Conservation (phyloP, 2,888 invertebrate species). For the Mesopsocus fuscifrons region DNA sequence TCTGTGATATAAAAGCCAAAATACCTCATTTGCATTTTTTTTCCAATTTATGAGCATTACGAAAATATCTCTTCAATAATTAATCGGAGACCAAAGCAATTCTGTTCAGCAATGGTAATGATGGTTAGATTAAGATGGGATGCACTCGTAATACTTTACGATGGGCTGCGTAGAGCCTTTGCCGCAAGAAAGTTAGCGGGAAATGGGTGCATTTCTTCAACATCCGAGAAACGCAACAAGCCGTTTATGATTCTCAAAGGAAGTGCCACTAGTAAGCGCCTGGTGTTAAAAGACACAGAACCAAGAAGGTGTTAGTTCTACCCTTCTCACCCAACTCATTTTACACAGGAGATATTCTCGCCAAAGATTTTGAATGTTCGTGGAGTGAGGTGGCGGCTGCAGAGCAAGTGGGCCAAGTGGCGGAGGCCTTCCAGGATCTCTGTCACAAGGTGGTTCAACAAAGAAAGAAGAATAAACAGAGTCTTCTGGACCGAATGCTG, state of each 20-base stretch:
- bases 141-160: not conserved
- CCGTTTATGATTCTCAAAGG: too few species aligned
- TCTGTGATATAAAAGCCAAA: too few species aligned
- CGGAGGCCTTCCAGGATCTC: conserved; percentile 67
- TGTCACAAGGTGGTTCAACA: conserved; percentile 64
- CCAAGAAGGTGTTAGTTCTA: too few species aligned
- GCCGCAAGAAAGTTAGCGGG: not conserved
- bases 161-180: not conserved
- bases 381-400: conserved; percentile 79
- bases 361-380: conserved; percentile 73
- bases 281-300: too few species aligned
- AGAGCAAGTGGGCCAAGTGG: conserved; percentile 64
- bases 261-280: too few species aligned
- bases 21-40: not conserved
- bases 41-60: too few species aligned
- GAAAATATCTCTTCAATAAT: too few species aligned
- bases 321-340: too few species aligned
- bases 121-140: conserved; percentile 1
- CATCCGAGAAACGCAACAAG: too few species aligned
- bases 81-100: too few species aligned
- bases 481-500: conserved; percentile 57
- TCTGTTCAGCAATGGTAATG: too few species aligned
- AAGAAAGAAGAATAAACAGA: conserved; percentile 67
- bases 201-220: too few species aligned
- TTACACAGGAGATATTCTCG: conserved; percentile 53